Conservation (phyloP, 2,113 vertebrate species). For the Calyptommatus sinebrachiatus region DNA sequence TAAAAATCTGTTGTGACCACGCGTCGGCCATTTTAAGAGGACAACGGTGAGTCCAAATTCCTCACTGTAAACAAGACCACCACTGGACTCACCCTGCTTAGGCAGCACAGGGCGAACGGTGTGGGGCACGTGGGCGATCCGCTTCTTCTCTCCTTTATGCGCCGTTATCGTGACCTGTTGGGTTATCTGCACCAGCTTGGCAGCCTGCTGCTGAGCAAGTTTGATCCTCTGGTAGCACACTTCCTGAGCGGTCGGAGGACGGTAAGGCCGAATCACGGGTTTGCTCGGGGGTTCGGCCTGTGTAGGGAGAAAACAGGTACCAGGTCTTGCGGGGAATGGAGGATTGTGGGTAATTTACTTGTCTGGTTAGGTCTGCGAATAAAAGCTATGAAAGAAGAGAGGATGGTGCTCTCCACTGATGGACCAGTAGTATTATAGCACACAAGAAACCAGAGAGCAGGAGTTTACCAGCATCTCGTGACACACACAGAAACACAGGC, state of each 20-base stretch:
- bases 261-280: constrained; percentile 65
- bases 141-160: constrained; percentile 80
- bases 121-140: constrained; percentile 86
- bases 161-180: constrained; percentile 70
- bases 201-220: constrained; percentile 82
- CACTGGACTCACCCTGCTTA: constrained; percentile 37
- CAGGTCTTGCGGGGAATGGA: too few relatives aligned
- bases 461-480: background rate
- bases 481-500: too few relatives aligned
- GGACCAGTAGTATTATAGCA: too few relatives aligned
- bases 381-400: too few relatives aligned
- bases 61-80: too few relatives aligned
- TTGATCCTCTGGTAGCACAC: constrained; percentile 91
- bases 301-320: background rate
- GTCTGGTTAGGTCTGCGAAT: too few relatives aligned
- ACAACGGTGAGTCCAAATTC: too few relatives aligned
- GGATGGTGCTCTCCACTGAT: too few relatives aligned
- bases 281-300: constrained; percentile 73
- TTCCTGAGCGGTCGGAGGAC: constrained; percentile 85
- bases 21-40: too few relatives aligned
- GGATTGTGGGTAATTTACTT: too few relatives aligned
- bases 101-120: constrained; percentile 40
- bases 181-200: constrained; percentile 73
- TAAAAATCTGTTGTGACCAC: too few relatives aligned
- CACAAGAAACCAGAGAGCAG: too few relatives aligned